Percentiles rank a stretch among this genome's conserved stretches.
These are phyloP conservation scores for Bucco capensis DNA, from an alignment of 2,113 vertebrate species.

Conservation along the genomic window DNA sequence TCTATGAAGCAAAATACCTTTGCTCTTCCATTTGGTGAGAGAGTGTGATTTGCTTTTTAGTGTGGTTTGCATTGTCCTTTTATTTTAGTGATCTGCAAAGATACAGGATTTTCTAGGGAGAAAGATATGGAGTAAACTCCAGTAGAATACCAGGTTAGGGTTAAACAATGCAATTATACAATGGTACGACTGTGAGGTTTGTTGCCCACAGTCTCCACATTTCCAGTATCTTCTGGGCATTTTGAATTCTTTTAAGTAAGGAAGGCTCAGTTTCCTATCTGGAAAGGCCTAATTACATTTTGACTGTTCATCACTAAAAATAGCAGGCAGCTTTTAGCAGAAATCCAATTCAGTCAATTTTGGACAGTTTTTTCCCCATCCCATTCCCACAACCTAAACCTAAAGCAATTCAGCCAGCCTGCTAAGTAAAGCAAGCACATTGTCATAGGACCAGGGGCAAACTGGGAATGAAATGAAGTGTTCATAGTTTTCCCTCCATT, in stretches of 20 bases:
- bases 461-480: rapidly evolving
- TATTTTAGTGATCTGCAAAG: background rate
- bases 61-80: background rate
- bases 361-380: background rate
- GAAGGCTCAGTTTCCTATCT: background rate
- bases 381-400: background rate
- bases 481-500: background rate
- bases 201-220: background rate
- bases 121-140: background rate
- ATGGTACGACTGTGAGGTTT: background rate
- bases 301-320: background rate
- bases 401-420: background rate
- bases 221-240: background rate
- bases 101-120: background rate
- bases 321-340: background rate
- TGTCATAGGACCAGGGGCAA: background rate
- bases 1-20: background rate
- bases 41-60: background rate
- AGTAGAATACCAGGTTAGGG: background rate
- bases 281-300: background rate
- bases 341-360: background rate
- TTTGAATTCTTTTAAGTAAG: background rate
- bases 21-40: background rate
- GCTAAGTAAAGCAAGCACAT: background rate
- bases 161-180: background rate